Conservation (phyloP, 2,797 vertebrate genomes). For the Mastacembelus armatus region DNA sequence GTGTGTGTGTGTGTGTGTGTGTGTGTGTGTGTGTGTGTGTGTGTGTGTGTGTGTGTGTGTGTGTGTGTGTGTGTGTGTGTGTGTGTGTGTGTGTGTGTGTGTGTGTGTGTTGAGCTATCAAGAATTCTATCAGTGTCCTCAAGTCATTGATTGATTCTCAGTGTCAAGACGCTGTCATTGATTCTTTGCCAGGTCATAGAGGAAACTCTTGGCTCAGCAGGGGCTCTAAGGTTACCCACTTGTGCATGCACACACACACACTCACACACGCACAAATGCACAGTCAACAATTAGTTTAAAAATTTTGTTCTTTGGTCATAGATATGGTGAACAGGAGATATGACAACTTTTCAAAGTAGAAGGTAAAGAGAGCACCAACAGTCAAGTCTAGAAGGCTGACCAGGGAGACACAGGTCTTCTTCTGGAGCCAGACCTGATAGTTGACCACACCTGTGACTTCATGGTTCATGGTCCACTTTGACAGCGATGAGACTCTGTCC, state of each 20-base stretch:
- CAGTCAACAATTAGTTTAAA: no score
- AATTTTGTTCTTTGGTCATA: neutral
- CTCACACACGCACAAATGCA: neutral
- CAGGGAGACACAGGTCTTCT: neutral
- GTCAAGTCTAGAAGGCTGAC: neutral
- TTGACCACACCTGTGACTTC: no score
- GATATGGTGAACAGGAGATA: neutral
- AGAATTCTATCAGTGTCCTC: slow-evolving; percentile 69
- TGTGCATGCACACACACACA: slow-evolving; percentile 9
- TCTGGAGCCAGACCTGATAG: neutral
- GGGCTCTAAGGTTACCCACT: slow-evolving; percentile 46
- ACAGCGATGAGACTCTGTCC: neutral
- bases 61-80: slow-evolving; percentile 49
- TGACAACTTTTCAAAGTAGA: neutral
- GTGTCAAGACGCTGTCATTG: slow-evolving; percentile 72
- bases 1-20: slow-evolving; percentile 48
- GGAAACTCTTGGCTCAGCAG: slow-evolving; percentile 62
- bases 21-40: slow-evolving; percentile 48
- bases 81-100: slow-evolving; percentile 24
- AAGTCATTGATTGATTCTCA: slow-evolving; percentile 74
- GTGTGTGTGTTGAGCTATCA: slow-evolving; percentile 61
- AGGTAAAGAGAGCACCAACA: no score
- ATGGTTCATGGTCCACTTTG: no score
- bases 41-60: slow-evolving; percentile 48
- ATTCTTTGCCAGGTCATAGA: slow-evolving; percentile 74